A percentile compares a stretch with the other conserved stretches of the same genome.
Evolutionary conservation across 2,113 vertebrate species (phyloP).

Genomic region (Zosterops pallidus): DNA sequence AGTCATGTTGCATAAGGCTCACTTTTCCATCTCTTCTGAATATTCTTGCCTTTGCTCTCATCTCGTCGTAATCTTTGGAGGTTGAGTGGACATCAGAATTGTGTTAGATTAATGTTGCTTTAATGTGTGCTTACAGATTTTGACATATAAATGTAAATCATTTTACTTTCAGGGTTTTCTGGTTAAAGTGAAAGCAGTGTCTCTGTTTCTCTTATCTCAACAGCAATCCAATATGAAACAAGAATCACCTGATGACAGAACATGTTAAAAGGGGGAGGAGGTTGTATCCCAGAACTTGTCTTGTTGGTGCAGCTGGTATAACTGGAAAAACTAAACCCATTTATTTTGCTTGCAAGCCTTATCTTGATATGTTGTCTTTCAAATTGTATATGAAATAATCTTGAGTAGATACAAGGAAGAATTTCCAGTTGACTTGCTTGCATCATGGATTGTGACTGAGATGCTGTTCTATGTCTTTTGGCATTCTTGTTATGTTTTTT

Average conservation of each 20-base stretch:
- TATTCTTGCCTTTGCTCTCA: neutral
- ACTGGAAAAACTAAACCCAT: constrained; percentile 52
- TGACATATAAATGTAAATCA: neutral
- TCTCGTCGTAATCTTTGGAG: neutral
- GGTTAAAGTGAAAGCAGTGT: neutral
- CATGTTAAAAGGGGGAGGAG: neutral
- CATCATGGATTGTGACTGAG: neutral
- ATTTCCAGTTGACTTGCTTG: constrained; percentile 17
- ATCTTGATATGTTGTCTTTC: constrained; percentile 34
- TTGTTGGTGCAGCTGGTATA: constrained; percentile 34
- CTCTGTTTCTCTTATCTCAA: neutral
- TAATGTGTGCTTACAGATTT: neutral
- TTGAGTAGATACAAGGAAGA: constrained; percentile 29
- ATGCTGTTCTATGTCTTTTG: neutral
- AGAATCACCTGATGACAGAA: neutral
- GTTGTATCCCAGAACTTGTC: neutral
- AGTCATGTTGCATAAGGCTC: neutral
- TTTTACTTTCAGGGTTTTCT: neutral
- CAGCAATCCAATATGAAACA: neutral
- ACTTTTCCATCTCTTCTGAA: neutral
- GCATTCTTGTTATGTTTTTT: neutral
- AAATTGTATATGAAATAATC: neutral
- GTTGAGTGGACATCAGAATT: neutral
- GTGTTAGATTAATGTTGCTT: neutral
- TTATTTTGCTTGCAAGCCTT: constrained; percentile 3